These are phyloP conservation scores for Euplexia lucipara DNA, from an alignment of 2,888 invertebrate species.

Conservation along the genomic window DNA sequence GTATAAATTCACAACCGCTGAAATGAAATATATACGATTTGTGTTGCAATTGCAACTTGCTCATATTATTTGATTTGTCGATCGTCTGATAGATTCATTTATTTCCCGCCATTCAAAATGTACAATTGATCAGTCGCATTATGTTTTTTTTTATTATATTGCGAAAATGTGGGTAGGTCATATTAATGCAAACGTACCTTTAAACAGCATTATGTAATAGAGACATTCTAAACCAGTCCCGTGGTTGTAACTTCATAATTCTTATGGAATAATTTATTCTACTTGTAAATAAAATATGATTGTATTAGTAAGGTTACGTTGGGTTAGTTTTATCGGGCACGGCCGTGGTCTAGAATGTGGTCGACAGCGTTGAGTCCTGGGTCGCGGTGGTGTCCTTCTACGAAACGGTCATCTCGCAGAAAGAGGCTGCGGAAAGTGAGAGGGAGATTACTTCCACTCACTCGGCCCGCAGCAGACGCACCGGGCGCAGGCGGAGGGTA, in stretches of 20 bases:
- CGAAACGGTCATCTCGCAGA: too few species aligned
- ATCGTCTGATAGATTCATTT: neutral
- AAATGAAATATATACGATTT: slow-evolving; percentile 1
- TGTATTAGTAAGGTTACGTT: neutral
- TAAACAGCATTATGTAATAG: neutral
- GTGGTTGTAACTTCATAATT: slow-evolving; percentile 2
- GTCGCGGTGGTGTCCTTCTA: too few species aligned
- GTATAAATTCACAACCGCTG: neutral
- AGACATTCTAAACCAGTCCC: neutral
- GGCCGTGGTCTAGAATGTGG: too few species aligned
- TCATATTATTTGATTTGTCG: neutral
- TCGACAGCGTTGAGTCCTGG: too few species aligned
- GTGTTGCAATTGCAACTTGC: neutral
- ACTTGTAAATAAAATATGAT: neutral
- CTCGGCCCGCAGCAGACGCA: too few species aligned
- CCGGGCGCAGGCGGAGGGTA: too few species aligned
- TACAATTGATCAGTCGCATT: neutral
- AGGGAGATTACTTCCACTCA: too few species aligned
- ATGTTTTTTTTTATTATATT: neutral
- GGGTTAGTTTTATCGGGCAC: too few species aligned
- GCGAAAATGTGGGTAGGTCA: slow-evolving; percentile 24
- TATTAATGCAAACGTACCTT: neutral
- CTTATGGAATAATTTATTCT: neutral
- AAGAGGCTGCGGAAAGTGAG: too few species aligned
- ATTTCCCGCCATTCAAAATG: neutral